Evolutionary conservation across 2,888 invertebrate species (phyloP), one percentile per base, ranked within the genome.

Genomic region (Podotricha telesiphe): DNA sequence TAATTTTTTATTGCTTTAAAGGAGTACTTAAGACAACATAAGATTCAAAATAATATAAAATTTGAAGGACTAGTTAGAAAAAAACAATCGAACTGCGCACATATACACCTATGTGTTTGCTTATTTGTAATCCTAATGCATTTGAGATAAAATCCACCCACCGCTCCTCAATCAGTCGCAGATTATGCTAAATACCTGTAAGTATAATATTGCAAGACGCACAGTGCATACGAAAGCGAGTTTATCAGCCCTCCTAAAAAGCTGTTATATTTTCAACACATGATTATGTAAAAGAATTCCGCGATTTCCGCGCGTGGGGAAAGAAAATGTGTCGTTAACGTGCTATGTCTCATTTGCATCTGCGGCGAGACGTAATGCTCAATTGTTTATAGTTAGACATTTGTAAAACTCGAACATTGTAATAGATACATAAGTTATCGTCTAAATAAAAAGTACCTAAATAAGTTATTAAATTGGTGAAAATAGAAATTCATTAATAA

Each of bases 211-310:
- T 82, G 71, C 71, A 73, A 75, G 77, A 81, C 85, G 81, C 77
- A 80, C 75, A 74, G 72, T 76, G 89, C 83, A 89, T 87, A 86
- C 85, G 74, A 84, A 86, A 82, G 77, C 77, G 73, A 85, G 81
- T 87, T 88, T 87, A 88, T 86, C 84, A 87, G 76, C 67, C 82
- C 88, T 86, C 81, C 84, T 87, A 86, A 89, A 88, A 90, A 87
- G 86, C 87, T 86, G 91, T 88, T 91, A 88, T 91, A 88, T 90
- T 92, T 90, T 87, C 88, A 89, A 86, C 91, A 90, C 90, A 88
- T 91, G 90, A 92, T 91, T 91, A 91, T 92, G 91, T 91, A 87
- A 92, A 92, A 91, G 88, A 90, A 92, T 89, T 89, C 86, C 78
- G 76, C 86, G 86, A 86, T 87, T 86, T 84, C 79, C 75, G 76